Evolutionary conservation across 1,140 invertebrate genomes (phyloP).

Genomic region (Drosophila parabipectinata): DNA sequence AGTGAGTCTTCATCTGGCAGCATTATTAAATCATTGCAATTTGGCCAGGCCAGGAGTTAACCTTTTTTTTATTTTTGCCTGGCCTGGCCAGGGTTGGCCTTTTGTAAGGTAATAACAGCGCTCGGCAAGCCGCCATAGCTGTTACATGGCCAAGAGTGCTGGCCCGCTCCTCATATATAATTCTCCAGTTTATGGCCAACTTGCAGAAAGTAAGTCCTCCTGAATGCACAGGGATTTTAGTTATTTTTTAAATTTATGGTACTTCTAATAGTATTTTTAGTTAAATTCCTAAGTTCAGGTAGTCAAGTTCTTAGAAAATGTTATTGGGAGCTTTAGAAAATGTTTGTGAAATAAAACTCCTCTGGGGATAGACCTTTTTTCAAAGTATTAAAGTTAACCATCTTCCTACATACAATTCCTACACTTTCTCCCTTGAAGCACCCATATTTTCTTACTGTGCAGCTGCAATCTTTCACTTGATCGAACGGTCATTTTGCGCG

Average conservation of each 20-base stretch:
- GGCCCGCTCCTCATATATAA: slow-evolving; percentile 47
- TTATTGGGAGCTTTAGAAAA: no score
- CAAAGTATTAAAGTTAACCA: no score
- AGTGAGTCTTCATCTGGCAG: slow-evolving; percentile 77
- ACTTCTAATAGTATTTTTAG: no score
- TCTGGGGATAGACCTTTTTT: no score
- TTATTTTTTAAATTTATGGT: no score
- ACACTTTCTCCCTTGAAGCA: background rate
- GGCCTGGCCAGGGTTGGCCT: slow-evolving; percentile 20
- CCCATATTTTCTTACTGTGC: slow-evolving; percentile 2
- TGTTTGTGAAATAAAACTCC: no score
- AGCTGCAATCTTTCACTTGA: slow-evolving; percentile 58
- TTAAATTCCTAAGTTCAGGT: background rate
- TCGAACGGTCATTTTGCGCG: slow-evolving; percentile 75
- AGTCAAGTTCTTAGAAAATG: background rate
- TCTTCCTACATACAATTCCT: background rate
- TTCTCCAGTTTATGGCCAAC: slow-evolving; percentile 65
- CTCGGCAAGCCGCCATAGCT: slow-evolving; percentile 66
- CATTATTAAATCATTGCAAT: slow-evolving; percentile 78
- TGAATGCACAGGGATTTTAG: background rate
- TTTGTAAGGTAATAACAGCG: slow-evolving; percentile 75
- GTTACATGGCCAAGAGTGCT: slow-evolving; percentile 58
- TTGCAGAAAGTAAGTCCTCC: slow-evolving; percentile 24
- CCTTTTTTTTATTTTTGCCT: slow-evolving; percentile 6
- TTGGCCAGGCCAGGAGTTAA: slow-evolving; percentile 35